Evolutionary conservation across 1,140 invertebrate genomes (phyloP), one percentile per base, ranked within the genome.

Genomic region (Eupristina koningsbergeri): DNA sequence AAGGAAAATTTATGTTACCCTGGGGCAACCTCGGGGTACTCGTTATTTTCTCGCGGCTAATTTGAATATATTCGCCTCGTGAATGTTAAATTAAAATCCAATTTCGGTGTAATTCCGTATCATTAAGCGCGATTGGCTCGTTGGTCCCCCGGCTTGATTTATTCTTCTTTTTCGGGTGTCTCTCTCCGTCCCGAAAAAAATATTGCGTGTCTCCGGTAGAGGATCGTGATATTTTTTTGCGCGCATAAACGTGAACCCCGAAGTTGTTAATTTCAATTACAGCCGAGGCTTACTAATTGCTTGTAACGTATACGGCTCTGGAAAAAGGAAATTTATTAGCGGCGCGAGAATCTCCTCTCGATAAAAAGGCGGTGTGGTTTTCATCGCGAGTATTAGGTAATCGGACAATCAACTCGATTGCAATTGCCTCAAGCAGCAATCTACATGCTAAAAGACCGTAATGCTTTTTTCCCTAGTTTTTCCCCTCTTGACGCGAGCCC

Each of bases 371-470:
- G 53, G 19, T 3, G 53, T 0, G 41, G 67, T 74, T 73, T 74
- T 63, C 80, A 58, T 34, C 71, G 31, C 3, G 74, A 50, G 45
- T 88, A 91, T 91, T 91, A 91, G 90, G 91, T 92, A 92, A 92
- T 92, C 88, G 90, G 87, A 89, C 90, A 89, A 91, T 91, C 90
- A 92, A 88, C 88, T 91, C 29, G n/a, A 73, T 88, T 87, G 84
- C 88, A 86, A 89, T 89, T 86, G 89, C 88, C 89, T 90, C 88
- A 89, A 87, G 87, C 86, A 88, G 88, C 89, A 92, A 92, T 92
- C 90, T 92, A 90, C 92, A 92, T 92, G 89, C 91, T 92, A 91
- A 92, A 90, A 92, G 91, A 89, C 88, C 88, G 89, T 91, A 91
- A 91, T 91, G 88, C 89, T 89, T 89, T 91, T 91, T 91, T 88